Evolutionary conservation across 2,888 invertebrate genomes (phyloP), one percentile per base, ranked within the genome.

Genomic region (Scelioninae gen. 1): DNA sequence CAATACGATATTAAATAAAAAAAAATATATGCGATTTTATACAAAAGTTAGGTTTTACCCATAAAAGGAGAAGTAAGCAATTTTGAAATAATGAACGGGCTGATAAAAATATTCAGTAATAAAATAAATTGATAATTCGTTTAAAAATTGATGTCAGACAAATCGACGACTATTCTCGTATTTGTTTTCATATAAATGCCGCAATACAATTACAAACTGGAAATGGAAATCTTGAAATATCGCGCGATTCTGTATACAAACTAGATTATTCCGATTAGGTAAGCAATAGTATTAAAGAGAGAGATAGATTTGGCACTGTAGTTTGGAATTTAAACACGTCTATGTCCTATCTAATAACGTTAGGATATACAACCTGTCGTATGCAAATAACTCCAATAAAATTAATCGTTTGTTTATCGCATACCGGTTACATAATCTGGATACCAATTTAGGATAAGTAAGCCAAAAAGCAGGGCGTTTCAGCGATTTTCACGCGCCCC

Each of bases 321-420:
- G 29, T 71, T 58, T 34, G 49, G 29, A 60, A 71, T 71, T 71
- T 60, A 58, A 71, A 16, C 32, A 40, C 49, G 38, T 49, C 49
- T 69, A 32, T 34, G 38, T 55, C 8, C 43, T n/a, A 40, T 38
- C 29, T 34, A 47, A 63, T 49, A 49, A 23, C 49, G 51, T 23
- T 65, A 34, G 34, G 31, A 51, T 13, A 66, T 53, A 53, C 49
- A 38, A 62, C 15, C 9, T 15, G 40, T 38, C 38, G 51, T 47
- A 62, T 31, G 71, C 51, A 72, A 72, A 72, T 51, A 16, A 23
- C 38, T 23, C 32, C 51, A 51, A 60, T 60, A 51, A 60, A 72
- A 51, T 72, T 51, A 60, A 47, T 47, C 51, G 71, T 51, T 72
- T 71, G 51, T 60, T 72, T 72, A 60, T 72, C 71, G 23, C 58